These are phyloP conservation scores for Ferdinandea cuprea DNA, from an alignment of 2,888 invertebrate genomes.

Conservation along the genomic window DNA sequence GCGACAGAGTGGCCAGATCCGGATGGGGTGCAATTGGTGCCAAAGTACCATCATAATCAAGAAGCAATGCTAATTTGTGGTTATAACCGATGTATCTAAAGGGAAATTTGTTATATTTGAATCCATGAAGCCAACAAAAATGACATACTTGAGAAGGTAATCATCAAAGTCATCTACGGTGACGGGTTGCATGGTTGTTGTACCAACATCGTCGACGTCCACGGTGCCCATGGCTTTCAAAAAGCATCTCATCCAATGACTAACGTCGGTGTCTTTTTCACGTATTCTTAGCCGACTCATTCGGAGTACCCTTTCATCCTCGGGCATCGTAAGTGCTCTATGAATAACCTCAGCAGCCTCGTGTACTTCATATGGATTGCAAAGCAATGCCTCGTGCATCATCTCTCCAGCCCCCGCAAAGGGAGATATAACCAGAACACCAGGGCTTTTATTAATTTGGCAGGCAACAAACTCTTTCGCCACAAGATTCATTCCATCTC, in stretches of 20 bases:
- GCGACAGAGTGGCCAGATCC: slow-evolving; percentile 92
- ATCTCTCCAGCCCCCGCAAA: slow-evolving; percentile 96
- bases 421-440: slow-evolving; percentile 94
- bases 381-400: slow-evolving; percentile 95
- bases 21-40: slow-evolving; percentile 95
- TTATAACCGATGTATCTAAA: slow-evolving; percentile 92
- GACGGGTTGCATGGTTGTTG: slow-evolving; percentile 94
- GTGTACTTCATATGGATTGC: slow-evolving; percentile 94
- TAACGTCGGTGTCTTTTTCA: slow-evolving; percentile 92
- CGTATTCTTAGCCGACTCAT: slow-evolving; percentile 93
- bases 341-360: slow-evolving; percentile 94
- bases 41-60: slow-evolving; percentile 95
- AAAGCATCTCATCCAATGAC: slow-evolving; percentile 94
- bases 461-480: slow-evolving; percentile 97
- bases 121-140: too few species aligned
- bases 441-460: slow-evolving; percentile 93
- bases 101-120: slow-evolving; percentile 66
- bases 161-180: slow-evolving; percentile 95
- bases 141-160: slow-evolving; percentile 91
- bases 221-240: slow-evolving; percentile 93
- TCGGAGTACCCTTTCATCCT: slow-evolving; percentile 92
- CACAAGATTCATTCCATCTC: slow-evolving; percentile 96
- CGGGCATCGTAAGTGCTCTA: slow-evolving; percentile 94
- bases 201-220: slow-evolving; percentile 92
- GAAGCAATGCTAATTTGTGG: slow-evolving; percentile 91